Evolutionary conservation across 2,113 vertebrate genomes (phyloP).

Genomic region (Asarcornis scutulata): DNA sequence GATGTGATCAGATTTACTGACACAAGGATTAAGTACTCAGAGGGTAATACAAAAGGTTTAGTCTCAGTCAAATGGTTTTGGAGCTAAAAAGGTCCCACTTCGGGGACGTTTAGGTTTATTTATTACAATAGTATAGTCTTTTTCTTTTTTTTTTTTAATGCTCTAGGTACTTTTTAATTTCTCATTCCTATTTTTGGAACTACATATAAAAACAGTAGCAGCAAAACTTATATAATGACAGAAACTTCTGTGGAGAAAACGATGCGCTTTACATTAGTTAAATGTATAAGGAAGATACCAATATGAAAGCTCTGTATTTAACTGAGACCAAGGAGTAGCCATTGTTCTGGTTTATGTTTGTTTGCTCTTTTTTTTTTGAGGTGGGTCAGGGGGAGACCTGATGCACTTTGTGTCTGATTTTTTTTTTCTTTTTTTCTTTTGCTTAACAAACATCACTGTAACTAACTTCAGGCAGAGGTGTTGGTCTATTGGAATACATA

Average conservation of each 20-base stretch:
- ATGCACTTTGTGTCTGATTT: background rate
- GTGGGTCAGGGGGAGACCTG: background rate
- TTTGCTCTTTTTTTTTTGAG: background rate
- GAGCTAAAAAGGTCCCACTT: background rate
- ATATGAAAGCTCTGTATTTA: background rate
- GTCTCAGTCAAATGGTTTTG: background rate
- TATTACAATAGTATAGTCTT: background rate
- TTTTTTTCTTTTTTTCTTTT: background rate
- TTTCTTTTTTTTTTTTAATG: background rate
- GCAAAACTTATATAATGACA: background rate
- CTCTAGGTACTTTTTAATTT: background rate
- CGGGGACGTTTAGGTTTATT: background rate
- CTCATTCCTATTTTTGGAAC: background rate
- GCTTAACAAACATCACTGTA: background rate
- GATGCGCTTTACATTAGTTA: background rate
- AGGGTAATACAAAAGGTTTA: background rate
- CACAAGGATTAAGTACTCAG: background rate
- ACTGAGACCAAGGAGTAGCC: background rate
- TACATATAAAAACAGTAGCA: background rate
- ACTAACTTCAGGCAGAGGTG: background rate
- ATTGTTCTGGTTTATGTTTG: background rate
- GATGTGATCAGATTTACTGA: background rate
- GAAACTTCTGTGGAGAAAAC: background rate
- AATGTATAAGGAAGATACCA: background rate
- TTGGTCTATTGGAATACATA: background rate